These are phyloP conservation scores for Tetraneura akinire DNA, from an alignment of 1,140 invertebrate genomes.

Conservation along the genomic window DNA sequence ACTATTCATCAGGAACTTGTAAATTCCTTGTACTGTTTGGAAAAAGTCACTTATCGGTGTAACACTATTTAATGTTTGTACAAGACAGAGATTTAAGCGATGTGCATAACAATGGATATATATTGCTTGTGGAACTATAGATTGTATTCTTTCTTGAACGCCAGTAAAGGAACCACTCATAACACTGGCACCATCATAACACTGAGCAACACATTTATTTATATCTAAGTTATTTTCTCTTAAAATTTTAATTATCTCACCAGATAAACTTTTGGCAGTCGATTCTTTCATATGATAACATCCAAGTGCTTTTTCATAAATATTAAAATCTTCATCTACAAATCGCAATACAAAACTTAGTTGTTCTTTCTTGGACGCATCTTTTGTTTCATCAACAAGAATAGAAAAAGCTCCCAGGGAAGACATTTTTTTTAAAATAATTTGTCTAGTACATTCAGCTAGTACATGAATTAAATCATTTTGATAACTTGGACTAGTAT, in stretches of 20 bases:
- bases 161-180: no score
- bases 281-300: conserved; percentile 8
- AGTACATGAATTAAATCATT: conserved; percentile 43
- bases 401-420: background rate
- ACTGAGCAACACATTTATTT: no score
- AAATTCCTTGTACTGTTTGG: background rate
- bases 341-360: background rate
- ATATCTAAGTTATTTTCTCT: no score
- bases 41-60: background rate
- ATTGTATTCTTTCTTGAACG: no score
- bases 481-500: background rate
- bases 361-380: conserved; percentile 4
- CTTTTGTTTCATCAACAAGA: conserved; percentile 4
- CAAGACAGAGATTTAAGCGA: no score
- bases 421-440: conserved; percentile 7
- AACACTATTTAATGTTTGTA: no score
- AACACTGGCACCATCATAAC: no score
- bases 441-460: conserved; percentile 12
- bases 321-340: background rate
- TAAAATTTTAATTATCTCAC: no score
- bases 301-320: background rate
- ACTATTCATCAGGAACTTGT: background rate
- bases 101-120: no score
- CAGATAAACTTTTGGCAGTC: no score
- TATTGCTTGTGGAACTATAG: no score